Base-by-base conservation (phyloP, 2,797 vertebrate species). In the Tiaroga cobitis region DNA sequence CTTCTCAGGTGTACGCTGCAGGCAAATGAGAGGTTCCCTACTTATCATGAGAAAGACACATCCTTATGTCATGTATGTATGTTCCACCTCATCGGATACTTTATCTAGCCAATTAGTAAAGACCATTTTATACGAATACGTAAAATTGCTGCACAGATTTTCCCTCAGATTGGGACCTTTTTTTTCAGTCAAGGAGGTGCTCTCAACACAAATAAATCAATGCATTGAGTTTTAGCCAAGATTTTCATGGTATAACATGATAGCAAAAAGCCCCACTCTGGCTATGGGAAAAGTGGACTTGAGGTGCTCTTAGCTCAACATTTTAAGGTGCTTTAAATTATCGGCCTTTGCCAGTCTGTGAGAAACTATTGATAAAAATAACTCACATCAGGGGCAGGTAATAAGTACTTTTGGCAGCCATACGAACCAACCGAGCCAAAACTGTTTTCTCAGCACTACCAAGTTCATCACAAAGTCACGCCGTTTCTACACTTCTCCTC, bases 1-100 rank as follows among this genome's bases (percentile, higher is more conserved):
- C 88, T 92, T 92, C 92, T 94, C 92, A 93, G 93, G 90, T 92
- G 90, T 89, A 89, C 89, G 90, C 92, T 94, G 92, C 92, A 92
- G 92, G 92, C 91, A 89, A 80, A 74, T 80, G 34, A 80, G 77
- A 51, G 24, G 32, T 29, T 32, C 15, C 65, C 83, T 26, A 72
- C 76, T 63, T 41, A 80, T 51, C 39, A 46, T 72, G 80, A 81
- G 49, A 81, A 46, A 39, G 43, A 67, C 21, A 65, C 7, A 29
- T 61, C 46, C 37, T 80, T 49, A 46, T 80, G 67, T 46, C 39
- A 79, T 80, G 39, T 39, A 80, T 80, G 16, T 51, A n/a, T 80
- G 68, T 65, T 85, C 32, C 18, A 74, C 56, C 63, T 84, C 39
- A 46, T 26, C 5, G 5, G 34, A 59, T 59, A 79, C 11, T 70